phyloP scores from a whole-genome alignment of 2,888 invertebrate genomes.

The Brachypalpus laphriformis region DNA sequence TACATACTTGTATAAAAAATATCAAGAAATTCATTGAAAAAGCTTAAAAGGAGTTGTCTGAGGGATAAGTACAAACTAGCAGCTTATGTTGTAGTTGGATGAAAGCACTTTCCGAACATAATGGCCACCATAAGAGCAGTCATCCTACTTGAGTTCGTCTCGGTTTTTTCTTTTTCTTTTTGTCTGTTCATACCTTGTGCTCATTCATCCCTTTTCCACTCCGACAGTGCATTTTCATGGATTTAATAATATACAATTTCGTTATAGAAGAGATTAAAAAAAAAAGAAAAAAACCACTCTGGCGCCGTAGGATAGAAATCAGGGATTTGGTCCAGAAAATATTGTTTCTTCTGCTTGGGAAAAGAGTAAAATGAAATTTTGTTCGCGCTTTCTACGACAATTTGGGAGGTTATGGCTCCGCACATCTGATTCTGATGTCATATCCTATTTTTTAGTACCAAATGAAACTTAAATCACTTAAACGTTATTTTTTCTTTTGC shows the following conservation, averaged over 20 bases:
- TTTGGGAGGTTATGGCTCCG: background rate
- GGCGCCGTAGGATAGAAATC: background rate
- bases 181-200: too few relatives aligned
- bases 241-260: conserved; percentile 27
- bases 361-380: background rate
- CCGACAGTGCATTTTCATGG: conserved; percentile 47
- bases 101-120: conserved; percentile 42
- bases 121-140: conserved; percentile 57
- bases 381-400: background rate
- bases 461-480: conserved; percentile 17
- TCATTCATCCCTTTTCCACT: conserved; percentile 1
- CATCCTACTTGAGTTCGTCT: conserved; percentile 16
- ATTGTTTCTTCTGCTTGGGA: background rate
- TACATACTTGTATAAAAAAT: background rate
- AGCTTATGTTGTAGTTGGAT: conserved; percentile 63
- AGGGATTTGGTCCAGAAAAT: background rate
- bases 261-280: conserved; percentile 33
- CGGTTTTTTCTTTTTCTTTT: conserved; percentile 11
- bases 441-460: background rate
- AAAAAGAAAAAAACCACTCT: background rate
- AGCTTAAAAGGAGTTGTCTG: conserved; percentile 56
- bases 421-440: conserved; percentile 2
- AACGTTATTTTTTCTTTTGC: conserved; percentile 25
- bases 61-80: conserved; percentile 71
- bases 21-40: conserved; percentile 43